Base-by-base conservation (phyloP, 1,140 invertebrate species). In the Diabrotica virgifera region DNA sequence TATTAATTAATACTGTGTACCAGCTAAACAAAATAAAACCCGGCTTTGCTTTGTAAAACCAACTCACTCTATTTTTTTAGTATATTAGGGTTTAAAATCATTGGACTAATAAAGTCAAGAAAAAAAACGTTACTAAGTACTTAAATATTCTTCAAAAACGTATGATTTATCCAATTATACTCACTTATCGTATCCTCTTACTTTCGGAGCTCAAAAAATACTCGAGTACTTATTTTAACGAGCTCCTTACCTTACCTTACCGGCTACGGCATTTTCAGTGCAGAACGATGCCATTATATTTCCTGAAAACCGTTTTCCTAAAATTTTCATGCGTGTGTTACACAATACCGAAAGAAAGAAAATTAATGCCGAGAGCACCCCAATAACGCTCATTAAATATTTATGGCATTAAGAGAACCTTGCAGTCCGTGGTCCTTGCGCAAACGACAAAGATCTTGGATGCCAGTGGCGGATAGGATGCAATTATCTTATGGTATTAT, bases 371-470 rank as follows among this genome's bases (percentile, higher is more conserved):
- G 40, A 50, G 58, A 59, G 36, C 58, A 59, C 60, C 60, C 60
- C 60, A 54, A 62, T 62, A 62, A 54, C 60, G 60, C 52, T 54
- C 60, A 62, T 62, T 62, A 62, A 62, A 62, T 62, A 62, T 62
- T 62, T 62, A 62, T 62, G 51, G 60, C 60, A 54, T 62, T 53
- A 62, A 54, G 60, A 54, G 52, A 62, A 38, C 60, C n/a, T 55
- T 36, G 53, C 53, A 36, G 12, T 10, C 12, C 53, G 12, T 14
- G 13, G n/a, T 55, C 9, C 53, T 59, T 59, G 58, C 58, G 58
- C 58, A 59, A 38, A 12, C 10, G 38, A 59, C 36, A 59, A 46
- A 46, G 40, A 46, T 46, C 40, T n/a, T 6, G 5, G 40, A 10
- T 5, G n/a, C 40, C 5, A 46, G 40, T 46, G 40, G 40, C 40